phyloP scores from a whole-genome alignment of 2,113 vertebrate species.

The Python bivittatus region DNA sequence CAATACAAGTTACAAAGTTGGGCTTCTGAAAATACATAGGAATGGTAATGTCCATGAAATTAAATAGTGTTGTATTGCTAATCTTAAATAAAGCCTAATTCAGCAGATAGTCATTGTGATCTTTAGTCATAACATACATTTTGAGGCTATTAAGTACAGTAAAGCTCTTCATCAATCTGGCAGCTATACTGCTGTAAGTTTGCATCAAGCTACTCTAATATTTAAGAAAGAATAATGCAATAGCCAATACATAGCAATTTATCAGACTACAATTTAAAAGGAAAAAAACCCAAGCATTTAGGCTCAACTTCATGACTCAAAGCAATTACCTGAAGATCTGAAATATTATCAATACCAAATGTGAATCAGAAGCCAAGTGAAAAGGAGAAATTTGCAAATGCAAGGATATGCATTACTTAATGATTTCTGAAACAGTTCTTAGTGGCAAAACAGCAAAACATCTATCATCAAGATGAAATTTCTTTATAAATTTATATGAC shows the following conservation, averaged over 20 bases:
- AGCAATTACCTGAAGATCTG: not conserved
- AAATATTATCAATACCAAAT: not conserved
- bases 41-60: slow-evolving; percentile 36
- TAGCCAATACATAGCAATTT: not conserved
- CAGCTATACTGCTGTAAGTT: not conserved
- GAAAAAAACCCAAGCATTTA: not conserved
- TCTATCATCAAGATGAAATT: not conserved
- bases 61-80: not conserved
- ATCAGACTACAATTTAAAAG: not conserved
- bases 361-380: not conserved
- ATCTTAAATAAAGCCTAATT: not conserved
- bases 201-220: not conserved
- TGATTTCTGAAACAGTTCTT: not conserved
- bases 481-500: no score
- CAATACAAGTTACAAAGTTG: not conserved
- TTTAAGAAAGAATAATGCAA: not conserved
- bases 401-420: not conserved
- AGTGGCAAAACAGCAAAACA: not conserved
- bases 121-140: not conserved
- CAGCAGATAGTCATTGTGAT: not conserved
- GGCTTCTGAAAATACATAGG: slow-evolving; percentile 9
- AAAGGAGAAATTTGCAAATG: not conserved
- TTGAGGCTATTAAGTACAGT: not conserved
- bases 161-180: not conserved
- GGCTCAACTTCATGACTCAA: not conserved